phyloP scores from a whole-genome alignment of 1,140 invertebrate species.

The Trichonephila inaurata region DNA sequence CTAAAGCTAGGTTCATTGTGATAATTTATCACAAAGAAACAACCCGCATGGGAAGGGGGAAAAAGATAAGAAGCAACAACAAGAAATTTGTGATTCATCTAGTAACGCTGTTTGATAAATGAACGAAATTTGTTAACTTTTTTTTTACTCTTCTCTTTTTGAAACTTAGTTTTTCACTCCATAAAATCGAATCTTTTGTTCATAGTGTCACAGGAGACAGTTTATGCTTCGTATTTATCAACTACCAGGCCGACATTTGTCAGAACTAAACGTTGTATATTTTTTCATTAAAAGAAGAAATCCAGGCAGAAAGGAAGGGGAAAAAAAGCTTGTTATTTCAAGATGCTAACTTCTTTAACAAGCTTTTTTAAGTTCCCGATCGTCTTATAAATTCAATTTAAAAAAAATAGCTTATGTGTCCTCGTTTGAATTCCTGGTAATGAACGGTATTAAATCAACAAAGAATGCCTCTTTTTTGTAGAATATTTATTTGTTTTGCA shows the following conservation, averaged over 20 bases:
- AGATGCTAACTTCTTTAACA: constrained; percentile 8
- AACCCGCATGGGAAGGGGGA: neutral
- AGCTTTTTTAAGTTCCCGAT: neutral
- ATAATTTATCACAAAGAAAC: constrained; percentile 27
- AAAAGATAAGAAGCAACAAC: neutral
- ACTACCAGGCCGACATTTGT: constrained; percentile 1
- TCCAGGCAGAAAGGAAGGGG: neutral
- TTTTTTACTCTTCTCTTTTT: neutral
- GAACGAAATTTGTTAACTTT: constrained; percentile 24
- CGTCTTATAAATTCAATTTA: constrained; percentile 23
- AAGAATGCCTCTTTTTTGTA: neutral
- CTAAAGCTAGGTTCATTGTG: neutral
- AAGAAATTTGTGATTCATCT: constrained; percentile 38
- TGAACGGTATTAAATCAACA: neutral
- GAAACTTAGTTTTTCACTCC: constrained; percentile 27
- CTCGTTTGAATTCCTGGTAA: neutral
- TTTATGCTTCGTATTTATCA: constrained; percentile 36
- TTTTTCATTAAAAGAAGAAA: constrained; percentile 26
- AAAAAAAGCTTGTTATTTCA: neutral
- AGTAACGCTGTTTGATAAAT: constrained; percentile 44
- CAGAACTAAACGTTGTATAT: constrained; percentile 36
- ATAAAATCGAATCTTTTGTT: constrained; percentile 54
- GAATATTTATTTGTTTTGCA: too few species aligned
- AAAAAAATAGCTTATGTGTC: neutral
- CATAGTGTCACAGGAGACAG: constrained; percentile 38